These are phyloP conservation scores for Malthinus flaveolus DNA, from an alignment of 2,888 invertebrate species.

Conservation along the genomic window DNA sequence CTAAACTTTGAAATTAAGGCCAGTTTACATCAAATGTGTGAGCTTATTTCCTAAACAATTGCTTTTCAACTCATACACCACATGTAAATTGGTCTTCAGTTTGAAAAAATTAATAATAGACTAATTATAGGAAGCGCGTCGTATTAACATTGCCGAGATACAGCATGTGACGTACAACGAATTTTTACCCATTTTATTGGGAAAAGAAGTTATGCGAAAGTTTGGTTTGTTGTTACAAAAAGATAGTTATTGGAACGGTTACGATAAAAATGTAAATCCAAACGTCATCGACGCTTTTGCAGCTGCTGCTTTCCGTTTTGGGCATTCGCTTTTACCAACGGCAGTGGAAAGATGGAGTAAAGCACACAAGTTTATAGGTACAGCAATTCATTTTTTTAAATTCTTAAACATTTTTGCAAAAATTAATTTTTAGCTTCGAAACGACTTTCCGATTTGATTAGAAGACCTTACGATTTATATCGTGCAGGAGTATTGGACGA, in stretches of 20 bases:
- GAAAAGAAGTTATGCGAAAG: constrained; percentile 90
- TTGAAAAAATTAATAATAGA: neutral
- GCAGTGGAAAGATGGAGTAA: constrained; percentile 94
- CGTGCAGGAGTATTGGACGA: constrained; percentile 89
- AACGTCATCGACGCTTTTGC: constrained; percentile 88
- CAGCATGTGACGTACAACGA: constrained; percentile 91
- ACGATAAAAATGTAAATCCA: constrained; percentile 82
- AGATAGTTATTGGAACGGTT: constrained; percentile 84
- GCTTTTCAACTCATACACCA: neutral
- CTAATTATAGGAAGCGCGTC: constrained; percentile 66
- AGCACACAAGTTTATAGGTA: constrained; percentile 91
- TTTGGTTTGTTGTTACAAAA: constrained; percentile 83
- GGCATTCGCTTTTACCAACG: constrained; percentile 87
- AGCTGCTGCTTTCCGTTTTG: constrained; percentile 91
- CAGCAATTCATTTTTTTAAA: constrained; percentile 31
- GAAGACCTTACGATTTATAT: constrained; percentile 88
- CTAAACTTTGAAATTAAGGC: neutral
- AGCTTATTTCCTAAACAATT: neutral
- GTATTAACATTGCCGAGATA: constrained; percentile 83
- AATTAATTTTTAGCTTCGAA: constrained; percentile 70
- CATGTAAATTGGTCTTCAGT: too few species aligned
- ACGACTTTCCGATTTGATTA: constrained; percentile 82
- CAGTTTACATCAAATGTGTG: neutral
- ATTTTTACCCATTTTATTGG: constrained; percentile 84
- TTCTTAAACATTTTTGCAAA: neutral